Base-by-base conservation (phyloP, 2,797 vertebrate species). In the Macrochelys suwanniensis region DNA sequence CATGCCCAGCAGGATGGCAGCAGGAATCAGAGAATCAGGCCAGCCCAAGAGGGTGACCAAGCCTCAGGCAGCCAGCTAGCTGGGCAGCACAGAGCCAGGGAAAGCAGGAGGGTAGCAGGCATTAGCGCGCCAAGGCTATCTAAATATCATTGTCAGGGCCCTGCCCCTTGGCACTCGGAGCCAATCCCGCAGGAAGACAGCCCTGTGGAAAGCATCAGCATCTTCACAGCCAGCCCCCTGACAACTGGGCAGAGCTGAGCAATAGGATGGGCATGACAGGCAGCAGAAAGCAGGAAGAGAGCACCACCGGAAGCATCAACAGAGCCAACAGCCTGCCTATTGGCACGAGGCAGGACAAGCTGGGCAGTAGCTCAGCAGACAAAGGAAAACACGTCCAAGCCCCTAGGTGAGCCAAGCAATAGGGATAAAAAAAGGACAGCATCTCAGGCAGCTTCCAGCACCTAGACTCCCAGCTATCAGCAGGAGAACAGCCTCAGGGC, bases 331-430 rank as follows among this genome's bases (percentile, higher is more conserved):
- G 80, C 81, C 89, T 5, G 31, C 57, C 90, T 17, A 59, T 82
- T 97, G 95, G 93, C 95, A 97, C 82, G 17, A 50, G 87, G 31
- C 42, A 89, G 82, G n/a, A 47, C 89, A 81, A 89, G 68, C 91
- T 90, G 89, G 94, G 80, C 42, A 93, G 49, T 65, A 95, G 59
- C 82, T 86, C 2, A 1, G 77, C 37, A 57, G 85, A 37, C 26
- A 54, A 84, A 94, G 88, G 91, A 91, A 91, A 96, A 79, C 21
- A 83, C 53, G 89, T 91, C 45, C 0, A 0, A n/a, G 85, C 47
- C 90, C 89, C 87, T 42, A 76, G 28, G 45, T 78, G 12, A 90
- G 80, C 80, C 6, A 2, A 61, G 76, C 1, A 0, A 78, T 5
- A 42, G 23, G 80, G 96, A 90, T 84, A 53, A 95, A 90, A 93